Base-by-base conservation (phyloP, 2,888 invertebrate species). In the Macropis europaea region DNA sequence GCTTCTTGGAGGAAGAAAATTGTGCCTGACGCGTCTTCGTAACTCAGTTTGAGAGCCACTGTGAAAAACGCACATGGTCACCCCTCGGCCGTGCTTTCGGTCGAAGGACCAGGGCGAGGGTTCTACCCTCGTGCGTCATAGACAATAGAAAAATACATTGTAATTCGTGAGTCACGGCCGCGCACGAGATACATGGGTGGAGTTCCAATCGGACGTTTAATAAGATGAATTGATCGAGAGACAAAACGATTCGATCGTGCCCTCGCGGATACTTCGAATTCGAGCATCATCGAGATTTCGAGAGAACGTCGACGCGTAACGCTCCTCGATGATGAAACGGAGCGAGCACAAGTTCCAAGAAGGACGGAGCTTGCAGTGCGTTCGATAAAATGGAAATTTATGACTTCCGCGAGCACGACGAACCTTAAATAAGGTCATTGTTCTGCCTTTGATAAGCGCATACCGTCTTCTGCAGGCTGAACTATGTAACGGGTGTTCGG, bases 141-240 rank as follows among this genome's bases (percentile, higher is more conserved):
- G 68, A 73, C 68, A 50, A 72, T 75, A 67, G 66, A 60, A 74
- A 72, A 75, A 47, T 74, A 75, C 42, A 61, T 45, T 22, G 74
- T 57, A 68, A 72, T 75, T 76, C 61, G 72, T 79, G 79, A 79
- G 53, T 79, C 79, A 79, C 38, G n/a, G 43, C n/a, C 13, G n/a
- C 36, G 28, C 24, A 62, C 52, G 26, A 76, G 64, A 76, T 60
- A 62, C 40, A 42, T 5, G 13, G 6, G 11, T 3, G 5, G 28
- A 7, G 7, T 40, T 48, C 36, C 11, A 62, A 43, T 30, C 50
- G 15, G 7, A 38, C 24, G 2, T 40, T 42, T 28, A 36, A 26
- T 7, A 9, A 0, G n/a, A 22, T n/a, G 15, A 7, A 40, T 40
- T 19, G n/a, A n/a, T n/a, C n/a, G n/a, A n/a, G n/a, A n/a, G n/a